Evolutionary conservation across 2,888 invertebrate genomes (phyloP), one percentile per base, ranked within the genome.

Genomic region (Fissipunctia ypsillon): DNA sequence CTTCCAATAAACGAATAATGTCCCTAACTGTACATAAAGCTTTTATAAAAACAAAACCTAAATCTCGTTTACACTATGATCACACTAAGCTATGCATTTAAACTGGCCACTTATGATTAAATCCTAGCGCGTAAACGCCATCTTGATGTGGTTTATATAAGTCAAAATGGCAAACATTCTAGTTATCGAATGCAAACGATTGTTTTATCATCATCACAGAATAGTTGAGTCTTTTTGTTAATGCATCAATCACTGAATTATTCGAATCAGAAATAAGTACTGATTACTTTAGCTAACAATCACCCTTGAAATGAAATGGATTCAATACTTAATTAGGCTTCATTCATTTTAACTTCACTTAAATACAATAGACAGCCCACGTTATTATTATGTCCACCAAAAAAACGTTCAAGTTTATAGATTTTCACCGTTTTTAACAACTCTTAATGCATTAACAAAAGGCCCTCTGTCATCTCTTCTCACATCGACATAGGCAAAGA

Each of bases 11-110:
- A 95, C 89, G 88, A 94, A 94, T 93, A 89, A 92, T 91, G 92
- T 88, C 69, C 86, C 93, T 95, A 95, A 93, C 95, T 96, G 95
- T 96, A 96, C 96, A 96, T 93, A 93, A 95, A 95, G 95, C 94
- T 59, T 81, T 94, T 94, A 94, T 92, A 95, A 95, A n/a, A 96
- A 94, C 95, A 95, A 95, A 95, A 94, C 93, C 93, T 95, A 95
- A 90, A 91, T 90, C 91, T 94, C 88, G 84, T 91, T 92, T 91
- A 93, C 87, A 91, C 93, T 95, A 93, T 90, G 92, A 91, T 93
- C 92, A 93, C 91, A 93, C 95, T 95, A 95, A 94, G 94, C 95
- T 95, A 95, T 93, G 91, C 91, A 87, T 64, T 64, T 89, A 90
- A 93, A 92, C 90, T 93, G 93, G 93, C 93, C 91, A 90, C 91